Evolutionary conservation across 2,797 vertebrate genomes (phyloP), one percentile per base, ranked within the genome.

Genomic region (Onychomys leucogaster): DNA sequence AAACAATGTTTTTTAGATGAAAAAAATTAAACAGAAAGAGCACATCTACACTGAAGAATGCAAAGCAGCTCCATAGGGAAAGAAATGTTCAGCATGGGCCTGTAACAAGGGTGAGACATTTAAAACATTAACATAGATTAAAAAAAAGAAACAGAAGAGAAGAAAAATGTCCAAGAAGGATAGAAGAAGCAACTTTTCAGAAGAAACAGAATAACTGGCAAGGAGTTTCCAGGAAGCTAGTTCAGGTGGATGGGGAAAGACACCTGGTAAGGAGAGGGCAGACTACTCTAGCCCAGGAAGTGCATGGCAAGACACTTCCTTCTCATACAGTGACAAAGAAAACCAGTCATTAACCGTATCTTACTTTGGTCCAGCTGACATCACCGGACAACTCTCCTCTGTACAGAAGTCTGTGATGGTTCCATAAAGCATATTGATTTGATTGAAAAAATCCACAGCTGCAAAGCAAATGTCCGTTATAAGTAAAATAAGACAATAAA

Each of bases 401-500:
- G 99, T 99, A 98, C 99, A 99, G 98, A 99, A 99, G 97, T 99
- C 99, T 21, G 99, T 99, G 96, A 99, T 99, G 96, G 99, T 99
- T 91, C 99, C 99, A 6, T 99, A 99, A 63, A 99, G 99, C 99
- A 99, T 99, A 96, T 99, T 99, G 98, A 99, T 99, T 99, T 99
- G 99, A 98, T 99, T 99, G 99, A 99, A 99, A 99, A 99, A 99
- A 98, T 99, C 99, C 49, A 99, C 99, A 96, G 99, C 99, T 99
- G 98, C 19, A 98, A 98, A 98, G 76, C 8, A 95, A 95, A 95
- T 23, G 52, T 43, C 95, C 97, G 46, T 4, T 90, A 80, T 65
- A 41, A 7, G 2, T 98, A 92, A 94, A 97, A 52, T 17, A 86
- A 34, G 23, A 84, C 32, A 55, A 13, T 55, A 55, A 71, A 37